Percentiles rank a stretch among this genome's conserved stretches.
These are phyloP conservation scores for Augiades crinisus DNA, from an alignment of 2,888 invertebrate species.

Conservation along the genomic window DNA sequence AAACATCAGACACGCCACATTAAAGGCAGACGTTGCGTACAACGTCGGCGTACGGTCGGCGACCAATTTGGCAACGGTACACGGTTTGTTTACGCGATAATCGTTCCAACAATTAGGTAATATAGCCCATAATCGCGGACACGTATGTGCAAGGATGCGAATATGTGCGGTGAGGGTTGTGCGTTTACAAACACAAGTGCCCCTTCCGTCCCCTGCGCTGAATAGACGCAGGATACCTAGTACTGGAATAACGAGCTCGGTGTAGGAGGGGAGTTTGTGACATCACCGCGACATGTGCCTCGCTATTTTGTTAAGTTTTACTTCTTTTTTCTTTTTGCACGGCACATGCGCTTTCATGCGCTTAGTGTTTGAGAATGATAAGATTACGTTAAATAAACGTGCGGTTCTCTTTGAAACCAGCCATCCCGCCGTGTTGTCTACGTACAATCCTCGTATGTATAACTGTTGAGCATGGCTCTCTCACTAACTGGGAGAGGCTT, in stretches of 20 bases:
- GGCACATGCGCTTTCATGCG: too few species aligned
- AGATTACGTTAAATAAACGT: too few species aligned
- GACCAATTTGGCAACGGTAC: not conserved
- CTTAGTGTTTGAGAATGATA: too few species aligned
- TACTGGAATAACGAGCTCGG: not conserved
- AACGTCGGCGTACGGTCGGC: not conserved
- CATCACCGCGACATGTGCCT: not conserved
- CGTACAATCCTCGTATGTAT: too few species aligned
- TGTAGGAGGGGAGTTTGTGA: not conserved
- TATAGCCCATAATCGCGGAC: not conserved
- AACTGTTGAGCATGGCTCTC: too few species aligned
- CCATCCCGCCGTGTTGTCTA: too few species aligned
- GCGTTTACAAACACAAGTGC: conserved; percentile 18
- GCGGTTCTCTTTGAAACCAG: too few species aligned
- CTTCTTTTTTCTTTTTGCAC: not conserved
- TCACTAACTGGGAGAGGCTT: too few species aligned
- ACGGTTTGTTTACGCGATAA: not conserved
- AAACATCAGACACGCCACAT: conserved; percentile 9
- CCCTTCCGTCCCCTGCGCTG: conserved; percentile 9
- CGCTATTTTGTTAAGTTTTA: not conserved
- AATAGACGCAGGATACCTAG: conserved; percentile 13
- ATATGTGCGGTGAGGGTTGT: conserved; percentile 5
- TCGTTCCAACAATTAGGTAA: not conserved
- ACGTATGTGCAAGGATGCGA: not conserved
- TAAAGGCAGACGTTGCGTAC: conserved; percentile 2